Evolutionary conservation across 2,113 vertebrate species (phyloP).

Genomic region (Hepsetus odoe): DNA sequence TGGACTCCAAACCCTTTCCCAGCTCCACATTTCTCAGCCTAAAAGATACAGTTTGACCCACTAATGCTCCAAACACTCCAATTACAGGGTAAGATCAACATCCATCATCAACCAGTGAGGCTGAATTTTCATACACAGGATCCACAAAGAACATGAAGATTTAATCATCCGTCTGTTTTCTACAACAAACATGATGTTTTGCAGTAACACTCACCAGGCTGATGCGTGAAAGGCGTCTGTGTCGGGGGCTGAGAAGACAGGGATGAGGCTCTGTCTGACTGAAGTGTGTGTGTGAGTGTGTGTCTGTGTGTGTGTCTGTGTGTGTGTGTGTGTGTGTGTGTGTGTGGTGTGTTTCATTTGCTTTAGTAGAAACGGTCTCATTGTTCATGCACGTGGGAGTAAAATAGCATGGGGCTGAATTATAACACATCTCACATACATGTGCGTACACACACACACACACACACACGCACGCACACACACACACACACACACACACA

Average conservation of each 20-base stretch:
- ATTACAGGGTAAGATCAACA: no score
- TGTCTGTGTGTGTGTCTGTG: constrained; percentile 19
- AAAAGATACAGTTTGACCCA: no score
- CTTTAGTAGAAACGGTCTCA: constrained; percentile 34
- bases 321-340: constrained; percentile 22
- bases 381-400: constrained; percentile 50
- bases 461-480: constrained; percentile 18
- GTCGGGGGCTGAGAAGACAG: neutral
- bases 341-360: constrained; percentile 17
- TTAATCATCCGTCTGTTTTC: no score
- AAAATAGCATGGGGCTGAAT: constrained; percentile 20
- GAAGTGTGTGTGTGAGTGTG: constrained; percentile 3
- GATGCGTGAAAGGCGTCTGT: neutral
- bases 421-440: constrained; percentile 32
- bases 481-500: constrained; percentile 12
- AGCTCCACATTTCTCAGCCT: no score
- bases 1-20: no score
- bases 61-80: no score
- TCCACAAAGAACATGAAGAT: neutral
- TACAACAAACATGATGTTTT: neutral
- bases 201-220: constrained; percentile 27
- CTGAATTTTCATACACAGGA: neutral
- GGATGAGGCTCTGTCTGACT: constrained; percentile 18
- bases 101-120: no score
- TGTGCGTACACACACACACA: constrained; percentile 26